Conservation (phyloP, 2,888 invertebrate genomes). For the Acleris holmiana region DNA sequence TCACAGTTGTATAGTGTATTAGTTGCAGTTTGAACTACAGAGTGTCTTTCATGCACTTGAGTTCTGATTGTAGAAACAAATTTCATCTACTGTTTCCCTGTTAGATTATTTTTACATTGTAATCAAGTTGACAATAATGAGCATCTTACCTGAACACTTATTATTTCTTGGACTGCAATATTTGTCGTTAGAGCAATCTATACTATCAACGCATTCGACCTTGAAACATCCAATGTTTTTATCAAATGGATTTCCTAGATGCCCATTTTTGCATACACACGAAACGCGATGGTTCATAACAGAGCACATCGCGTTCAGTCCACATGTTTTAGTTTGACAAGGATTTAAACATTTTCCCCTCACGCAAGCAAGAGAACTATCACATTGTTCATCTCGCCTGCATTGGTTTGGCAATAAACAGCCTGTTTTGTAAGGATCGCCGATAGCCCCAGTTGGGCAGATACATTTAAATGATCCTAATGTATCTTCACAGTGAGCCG, state of each 20-base stretch:
- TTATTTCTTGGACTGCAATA: conserved; percentile 90
- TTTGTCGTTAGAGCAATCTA: conserved; percentile 90
- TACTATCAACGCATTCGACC: conserved; percentile 92
- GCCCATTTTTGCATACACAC: conserved; percentile 92
- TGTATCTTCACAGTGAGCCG: conserved; percentile 91
- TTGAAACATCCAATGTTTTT: conserved; percentile 92
- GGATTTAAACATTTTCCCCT: conserved; percentile 92
- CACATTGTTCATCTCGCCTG: conserved; percentile 89
- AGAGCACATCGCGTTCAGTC: conserved; percentile 90
- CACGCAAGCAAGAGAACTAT: conserved; percentile 89
- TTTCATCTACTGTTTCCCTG: no score
- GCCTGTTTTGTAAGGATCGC: conserved; percentile 87
- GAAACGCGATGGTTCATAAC: conserved; percentile 88
- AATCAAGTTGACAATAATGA: neutral
- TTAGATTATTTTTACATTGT: neutral
- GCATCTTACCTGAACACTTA: conserved; percentile 89
- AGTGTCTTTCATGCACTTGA: no score
- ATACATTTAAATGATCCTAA: conserved; percentile 92
- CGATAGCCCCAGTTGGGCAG: conserved; percentile 92
- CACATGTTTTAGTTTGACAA: conserved; percentile 89
- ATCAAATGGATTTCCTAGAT: conserved; percentile 92
- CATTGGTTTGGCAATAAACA: conserved; percentile 92
- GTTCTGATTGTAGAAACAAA: no score
- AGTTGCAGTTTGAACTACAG: no score
- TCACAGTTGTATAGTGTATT: no score